These are phyloP conservation scores for Andrena flavipes DNA, from an alignment of 2,888 invertebrate genomes.

Conservation along the genomic window DNA sequence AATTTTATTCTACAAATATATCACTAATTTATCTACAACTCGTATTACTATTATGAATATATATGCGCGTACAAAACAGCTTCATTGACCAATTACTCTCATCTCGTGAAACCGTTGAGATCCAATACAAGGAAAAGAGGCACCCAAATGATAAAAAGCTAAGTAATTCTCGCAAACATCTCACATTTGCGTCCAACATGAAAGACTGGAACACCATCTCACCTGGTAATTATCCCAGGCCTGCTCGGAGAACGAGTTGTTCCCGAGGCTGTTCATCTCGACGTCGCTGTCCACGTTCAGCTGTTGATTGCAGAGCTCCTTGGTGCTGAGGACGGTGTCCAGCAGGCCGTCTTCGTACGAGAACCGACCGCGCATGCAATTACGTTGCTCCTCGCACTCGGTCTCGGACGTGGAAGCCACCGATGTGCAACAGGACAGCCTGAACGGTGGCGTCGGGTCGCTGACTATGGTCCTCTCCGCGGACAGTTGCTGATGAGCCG, in stretches of 20 bases:
- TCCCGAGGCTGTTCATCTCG: constrained; percentile 86
- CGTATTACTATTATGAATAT: no score
- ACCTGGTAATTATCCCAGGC: constrained; percentile 98
- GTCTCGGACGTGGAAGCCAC: constrained; percentile 84
- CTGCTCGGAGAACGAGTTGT: constrained; percentile 94
- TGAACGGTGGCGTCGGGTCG: constrained; percentile 88
- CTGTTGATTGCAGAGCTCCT: constrained; percentile 73
- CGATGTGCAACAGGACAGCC: constrained; percentile 75
- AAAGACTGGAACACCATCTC: constrained; percentile 12
- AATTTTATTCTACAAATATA: neutral
- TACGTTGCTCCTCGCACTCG: constrained; percentile 78
- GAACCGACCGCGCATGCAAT: constrained; percentile 68
- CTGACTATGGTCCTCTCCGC: constrained; percentile 87
- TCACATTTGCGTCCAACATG: neutral
- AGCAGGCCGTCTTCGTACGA: constrained; percentile 75
- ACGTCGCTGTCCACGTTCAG: constrained; percentile 88
- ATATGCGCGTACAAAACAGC: neutral
- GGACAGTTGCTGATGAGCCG: constrained; percentile 85
- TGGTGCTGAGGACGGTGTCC: constrained; percentile 72
- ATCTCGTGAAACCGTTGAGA: neutral
- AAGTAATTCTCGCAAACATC: neutral
- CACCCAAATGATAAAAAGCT: neutral
- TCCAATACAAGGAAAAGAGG: neutral
- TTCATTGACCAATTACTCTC: neutral
- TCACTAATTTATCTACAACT: no score